phyloP scores from a whole-genome alignment of 2,113 vertebrate genomes.

The Pandion haliaetus region DNA sequence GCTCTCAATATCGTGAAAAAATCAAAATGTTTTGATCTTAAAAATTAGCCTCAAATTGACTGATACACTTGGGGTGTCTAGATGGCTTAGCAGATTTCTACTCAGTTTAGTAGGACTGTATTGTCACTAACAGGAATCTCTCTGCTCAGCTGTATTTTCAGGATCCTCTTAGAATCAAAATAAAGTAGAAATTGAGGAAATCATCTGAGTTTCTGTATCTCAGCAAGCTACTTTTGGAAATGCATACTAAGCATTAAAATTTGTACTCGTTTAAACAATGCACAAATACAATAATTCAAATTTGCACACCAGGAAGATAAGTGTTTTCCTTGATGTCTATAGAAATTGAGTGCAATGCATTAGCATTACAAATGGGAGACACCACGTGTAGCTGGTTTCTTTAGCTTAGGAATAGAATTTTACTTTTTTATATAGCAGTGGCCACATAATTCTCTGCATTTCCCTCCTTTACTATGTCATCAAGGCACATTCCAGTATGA shows the following conservation, averaged over 20 bases:
- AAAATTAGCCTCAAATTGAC: neutral
- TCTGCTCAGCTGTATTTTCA: neutral
- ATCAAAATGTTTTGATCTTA: neutral
- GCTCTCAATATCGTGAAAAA: neutral
- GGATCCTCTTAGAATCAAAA: neutral
- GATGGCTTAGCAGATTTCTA: neutral
- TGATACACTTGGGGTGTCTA: neutral
- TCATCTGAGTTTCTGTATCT: neutral
- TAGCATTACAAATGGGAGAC: neutral
- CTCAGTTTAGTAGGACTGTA: neutral
- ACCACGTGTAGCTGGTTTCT: rapidly evolving
- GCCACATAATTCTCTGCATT: neutral
- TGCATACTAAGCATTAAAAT: neutral
- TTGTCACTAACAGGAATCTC: neutral
- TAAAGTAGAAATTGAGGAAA: neutral
- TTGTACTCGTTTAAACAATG: neutral
- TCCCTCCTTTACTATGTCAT: neutral
- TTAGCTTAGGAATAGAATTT: neutral
- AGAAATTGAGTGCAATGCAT: neutral
- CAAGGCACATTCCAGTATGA: neutral
- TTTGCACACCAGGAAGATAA: neutral
- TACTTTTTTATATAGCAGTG: neutral
- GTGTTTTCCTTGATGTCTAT: neutral
- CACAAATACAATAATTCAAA: neutral
- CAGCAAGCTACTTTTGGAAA: neutral